Conservation (phyloP, 1,140 invertebrate genomes). For the Samia ricini region DNA sequence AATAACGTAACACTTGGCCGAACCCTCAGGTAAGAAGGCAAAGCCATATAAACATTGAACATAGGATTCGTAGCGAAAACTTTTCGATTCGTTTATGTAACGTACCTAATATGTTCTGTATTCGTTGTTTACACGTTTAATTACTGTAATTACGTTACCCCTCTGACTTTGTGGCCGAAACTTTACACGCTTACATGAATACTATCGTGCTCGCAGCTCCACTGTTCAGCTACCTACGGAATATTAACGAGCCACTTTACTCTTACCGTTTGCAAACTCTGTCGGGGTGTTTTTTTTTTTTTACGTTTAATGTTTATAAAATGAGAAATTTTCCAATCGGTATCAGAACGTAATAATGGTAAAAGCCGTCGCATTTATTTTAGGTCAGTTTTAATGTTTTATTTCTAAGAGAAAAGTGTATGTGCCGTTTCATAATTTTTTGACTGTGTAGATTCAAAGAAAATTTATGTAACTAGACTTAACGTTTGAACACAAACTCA, state of each 20-base stretch:
- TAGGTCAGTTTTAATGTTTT: too few species aligned
- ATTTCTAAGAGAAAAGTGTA: too few species aligned
- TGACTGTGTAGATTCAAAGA: too few species aligned
- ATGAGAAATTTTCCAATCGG: slow-evolving; percentile 20
- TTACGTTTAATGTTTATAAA: slow-evolving; percentile 23
- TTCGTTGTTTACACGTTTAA: background rate
- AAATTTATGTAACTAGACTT: too few species aligned
- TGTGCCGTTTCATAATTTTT: too few species aligned
- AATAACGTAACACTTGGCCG: too few species aligned
- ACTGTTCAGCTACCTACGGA: slow-evolving; percentile 25
- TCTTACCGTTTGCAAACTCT: slow-evolving; percentile 27
- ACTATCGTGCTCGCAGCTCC: slow-evolving; percentile 27
- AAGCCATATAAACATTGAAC: too few species aligned
- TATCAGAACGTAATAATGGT: slow-evolving; percentile 16
- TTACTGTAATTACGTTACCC: background rate
- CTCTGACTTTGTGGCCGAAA: slow-evolving; percentile 13
- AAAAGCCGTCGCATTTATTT: too few species aligned
- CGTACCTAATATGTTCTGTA: background rate
- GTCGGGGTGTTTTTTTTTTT: slow-evolving; percentile 20
- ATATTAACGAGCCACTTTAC: slow-evolving; percentile 41
- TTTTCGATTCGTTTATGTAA: background rate
- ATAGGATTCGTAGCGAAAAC: background rate
- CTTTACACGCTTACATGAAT: slow-evolving; percentile 29
- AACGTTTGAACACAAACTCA: too few species aligned
- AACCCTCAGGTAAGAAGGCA: too few species aligned